Evolutionary conservation across 1,140 invertebrate genomes (phyloP).

Genomic region (Reticulitermes speratus): DNA sequence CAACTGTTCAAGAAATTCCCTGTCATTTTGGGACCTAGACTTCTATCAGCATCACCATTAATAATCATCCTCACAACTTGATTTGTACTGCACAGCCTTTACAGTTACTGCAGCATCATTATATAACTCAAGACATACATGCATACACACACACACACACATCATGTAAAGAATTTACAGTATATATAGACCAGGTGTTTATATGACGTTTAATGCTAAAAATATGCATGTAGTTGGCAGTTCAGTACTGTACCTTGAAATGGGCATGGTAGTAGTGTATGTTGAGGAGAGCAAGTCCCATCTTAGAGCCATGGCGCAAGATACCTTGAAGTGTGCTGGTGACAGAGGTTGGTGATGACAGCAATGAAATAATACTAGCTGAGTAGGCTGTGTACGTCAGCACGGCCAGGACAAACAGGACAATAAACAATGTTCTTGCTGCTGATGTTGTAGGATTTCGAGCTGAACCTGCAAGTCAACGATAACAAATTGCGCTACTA

Average conservation of each 20-base stretch:
- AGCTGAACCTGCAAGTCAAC: conserved; percentile 9
- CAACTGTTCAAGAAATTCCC: too few species aligned
- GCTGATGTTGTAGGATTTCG: conserved; percentile 29
- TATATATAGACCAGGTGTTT: too few species aligned
- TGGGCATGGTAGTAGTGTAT: conserved; percentile 23
- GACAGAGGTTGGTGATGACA: conserved; percentile 20
- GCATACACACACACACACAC: too few species aligned
- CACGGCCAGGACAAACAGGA: conserved; percentile 26
- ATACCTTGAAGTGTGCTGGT: conserved; percentile 11
- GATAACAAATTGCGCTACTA: neutral
- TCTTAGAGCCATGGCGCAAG: neutral
- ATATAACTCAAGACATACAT: too few species aligned
- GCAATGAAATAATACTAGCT: conserved; percentile 26
- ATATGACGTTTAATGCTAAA: too few species aligned
- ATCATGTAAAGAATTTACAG: too few species aligned
- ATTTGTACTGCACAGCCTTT: too few species aligned
- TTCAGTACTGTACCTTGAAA: conserved; percentile 8
- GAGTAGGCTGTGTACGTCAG: conserved; percentile 31
- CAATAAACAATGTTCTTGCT: conserved; percentile 29
- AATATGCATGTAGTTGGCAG: too few species aligned
- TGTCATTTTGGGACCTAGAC: too few species aligned
- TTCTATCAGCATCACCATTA: too few species aligned
- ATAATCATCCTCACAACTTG: too few species aligned
- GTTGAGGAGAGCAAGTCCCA: conserved; percentile 4
- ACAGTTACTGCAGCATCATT: too few species aligned